A percentile compares a stretch with the other conserved stretches of the same genome.
phyloP scores from a whole-genome alignment of 2,888 invertebrate genomes.

The Blera fallax region DNA sequence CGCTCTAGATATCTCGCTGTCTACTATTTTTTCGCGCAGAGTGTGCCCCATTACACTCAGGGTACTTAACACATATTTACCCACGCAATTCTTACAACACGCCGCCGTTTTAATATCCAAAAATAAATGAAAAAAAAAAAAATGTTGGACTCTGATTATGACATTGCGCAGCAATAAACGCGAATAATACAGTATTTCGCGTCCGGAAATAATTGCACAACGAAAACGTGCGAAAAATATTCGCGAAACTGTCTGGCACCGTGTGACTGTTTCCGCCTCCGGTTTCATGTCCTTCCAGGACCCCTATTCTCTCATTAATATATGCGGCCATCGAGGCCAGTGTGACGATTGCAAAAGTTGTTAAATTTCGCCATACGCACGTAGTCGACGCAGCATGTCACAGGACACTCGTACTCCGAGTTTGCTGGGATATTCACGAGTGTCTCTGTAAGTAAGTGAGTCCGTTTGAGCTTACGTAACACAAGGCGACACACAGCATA shows the following conservation, averaged over 20 bases:
- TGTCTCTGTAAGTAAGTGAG: conserved; percentile 20
- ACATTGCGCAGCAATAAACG: neutral
- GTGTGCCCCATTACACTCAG: neutral
- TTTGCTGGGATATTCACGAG: conserved; percentile 17
- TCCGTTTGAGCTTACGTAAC: conserved; percentile 49
- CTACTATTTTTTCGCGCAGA: neutral
- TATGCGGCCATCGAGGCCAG: conserved; percentile 43
- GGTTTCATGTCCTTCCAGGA: conserved; percentile 11
- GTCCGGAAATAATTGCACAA: conserved; percentile 10
- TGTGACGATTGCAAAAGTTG: conserved; percentile 45
- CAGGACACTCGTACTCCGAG: neutral
- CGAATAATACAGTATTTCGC: neutral
- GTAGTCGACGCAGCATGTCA: neutral
- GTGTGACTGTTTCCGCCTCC: conserved; percentile 46
- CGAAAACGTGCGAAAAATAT: conserved; percentile 31
- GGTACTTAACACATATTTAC: neutral
- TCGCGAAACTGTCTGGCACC: conserved; percentile 2
- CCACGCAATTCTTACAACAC: neutral
- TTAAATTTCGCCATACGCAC: conserved; percentile 41
- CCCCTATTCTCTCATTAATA: conserved; percentile 21
- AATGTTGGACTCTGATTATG: neutral
- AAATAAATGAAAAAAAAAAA: neutral
- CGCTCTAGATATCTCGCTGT: no score
- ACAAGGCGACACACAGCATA: conserved; percentile 13
- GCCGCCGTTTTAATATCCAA: neutral